These are phyloP conservation scores for Istiophorus platypterus DNA, from an alignment of 2,113 vertebrate genomes.

Conservation along the genomic window DNA sequence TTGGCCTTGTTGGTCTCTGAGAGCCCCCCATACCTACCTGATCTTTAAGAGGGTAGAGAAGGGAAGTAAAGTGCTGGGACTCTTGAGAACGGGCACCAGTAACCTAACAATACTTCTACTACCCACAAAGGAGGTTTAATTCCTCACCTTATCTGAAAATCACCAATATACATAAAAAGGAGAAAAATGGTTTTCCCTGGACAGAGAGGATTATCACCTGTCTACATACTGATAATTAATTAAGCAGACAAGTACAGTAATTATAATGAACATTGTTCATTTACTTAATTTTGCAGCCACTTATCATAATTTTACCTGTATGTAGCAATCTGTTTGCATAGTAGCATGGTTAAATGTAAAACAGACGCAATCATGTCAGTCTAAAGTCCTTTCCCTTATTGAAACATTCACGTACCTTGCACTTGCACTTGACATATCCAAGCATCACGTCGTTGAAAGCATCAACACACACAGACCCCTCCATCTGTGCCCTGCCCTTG, in stretches of 20 bases:
- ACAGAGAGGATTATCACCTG: background rate
- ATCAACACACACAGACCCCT: slow-evolving; percentile 27
- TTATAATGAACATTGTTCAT: slow-evolving; percentile 10
- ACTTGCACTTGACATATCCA: slow-evolving; percentile 37
- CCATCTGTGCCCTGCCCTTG: slow-evolving; percentile 72
- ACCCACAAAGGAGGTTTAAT: background rate
- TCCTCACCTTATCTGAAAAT: background rate
- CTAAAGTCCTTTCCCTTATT: background rate
- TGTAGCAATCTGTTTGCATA: background rate
- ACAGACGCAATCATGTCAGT: background rate
- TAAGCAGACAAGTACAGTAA: background rate
- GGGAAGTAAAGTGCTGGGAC: background rate
- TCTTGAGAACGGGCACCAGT: too few relatives aligned
- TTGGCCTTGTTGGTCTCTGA: too few relatives aligned
- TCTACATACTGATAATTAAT: background rate
- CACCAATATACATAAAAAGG: background rate
- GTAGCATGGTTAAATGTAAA: background rate
- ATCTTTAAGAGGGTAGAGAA: background rate
- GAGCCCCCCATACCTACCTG: too few relatives aligned
- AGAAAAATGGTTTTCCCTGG: background rate
- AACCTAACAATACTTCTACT: background rate
- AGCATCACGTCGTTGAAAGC: slow-evolving; percentile 19
- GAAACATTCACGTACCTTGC: slow-evolving; percentile 39
- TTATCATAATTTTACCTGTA: background rate
- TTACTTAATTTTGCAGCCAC: background rate